Conservation (phyloP, 2,113 vertebrate species). For the Trematocara macrostoma region DNA sequence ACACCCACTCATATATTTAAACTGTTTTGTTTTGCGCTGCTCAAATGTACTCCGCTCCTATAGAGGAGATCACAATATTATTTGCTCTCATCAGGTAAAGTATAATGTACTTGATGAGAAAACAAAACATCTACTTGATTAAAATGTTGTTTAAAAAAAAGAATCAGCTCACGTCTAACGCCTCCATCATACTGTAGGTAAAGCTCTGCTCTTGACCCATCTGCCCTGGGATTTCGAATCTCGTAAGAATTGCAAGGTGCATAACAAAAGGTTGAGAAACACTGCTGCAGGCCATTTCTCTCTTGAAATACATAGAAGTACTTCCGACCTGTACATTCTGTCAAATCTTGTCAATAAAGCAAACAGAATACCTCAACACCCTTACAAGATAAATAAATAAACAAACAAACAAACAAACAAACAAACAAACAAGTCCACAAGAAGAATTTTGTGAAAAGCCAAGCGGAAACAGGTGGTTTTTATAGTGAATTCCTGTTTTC, state of each 20-base stretch:
- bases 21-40: background rate
- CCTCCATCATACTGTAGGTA: slow-evolving; percentile 12
- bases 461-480: background rate
- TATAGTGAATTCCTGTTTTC: slow-evolving; percentile 47
- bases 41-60: background rate
- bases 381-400: background rate
- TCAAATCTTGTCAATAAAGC: background rate
- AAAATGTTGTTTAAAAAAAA: background rate
- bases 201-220: background rate
- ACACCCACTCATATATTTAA: slow-evolving; percentile 20
- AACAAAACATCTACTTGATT: background rate
- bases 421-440: background rate
- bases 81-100: background rate
- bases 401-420: background rate
- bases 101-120: background rate
- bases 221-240: background rate
- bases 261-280: slow-evolving; percentile 7
- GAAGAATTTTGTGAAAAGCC: background rate
- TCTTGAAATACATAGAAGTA: slow-evolving; percentile 7
- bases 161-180: background rate
- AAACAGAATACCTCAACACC: background rate
- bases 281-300: background rate
- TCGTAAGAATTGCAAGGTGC: background rate
- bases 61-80: background rate
- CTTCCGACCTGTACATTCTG: background rate